These are phyloP conservation scores for Noctua janthe DNA, from an alignment of 2,888 invertebrate genomes.

Conservation along the genomic window DNA sequence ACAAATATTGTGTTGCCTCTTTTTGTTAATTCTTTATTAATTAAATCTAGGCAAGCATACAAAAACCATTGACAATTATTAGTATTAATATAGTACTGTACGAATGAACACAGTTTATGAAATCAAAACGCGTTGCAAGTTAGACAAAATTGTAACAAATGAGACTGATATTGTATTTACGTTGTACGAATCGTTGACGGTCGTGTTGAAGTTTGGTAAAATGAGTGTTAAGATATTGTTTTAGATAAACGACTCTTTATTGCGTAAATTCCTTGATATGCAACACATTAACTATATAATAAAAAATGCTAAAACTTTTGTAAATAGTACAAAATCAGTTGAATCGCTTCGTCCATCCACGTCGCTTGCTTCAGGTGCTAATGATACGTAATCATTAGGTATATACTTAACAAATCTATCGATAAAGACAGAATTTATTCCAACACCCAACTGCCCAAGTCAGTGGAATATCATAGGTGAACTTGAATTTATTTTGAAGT, in stretches of 20 bases:
- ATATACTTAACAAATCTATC: conserved; percentile 47
- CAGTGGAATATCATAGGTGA: conserved; percentile 64
- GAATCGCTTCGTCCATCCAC: conserved; percentile 79
- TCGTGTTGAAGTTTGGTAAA: conserved; percentile 70
- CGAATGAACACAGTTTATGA: conserved; percentile 40
- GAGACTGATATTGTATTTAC: conserved; percentile 87
- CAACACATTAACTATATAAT: conserved; percentile 37
- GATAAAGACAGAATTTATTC: conserved; percentile 60
- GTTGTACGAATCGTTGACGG: conserved; percentile 71
- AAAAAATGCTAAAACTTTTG: conserved; percentile 52
- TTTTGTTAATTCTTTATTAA: conserved; percentile 71
- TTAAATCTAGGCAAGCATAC: conserved; percentile 71
- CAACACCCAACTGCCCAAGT: conserved; percentile 69
- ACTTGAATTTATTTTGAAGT: conserved; percentile 66
- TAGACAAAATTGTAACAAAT: conserved; percentile 77
- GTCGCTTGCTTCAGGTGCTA: conserved; percentile 83
- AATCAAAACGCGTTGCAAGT: conserved; percentile 68
- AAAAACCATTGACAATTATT: conserved; percentile 46
- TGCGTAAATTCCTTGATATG: conserved; percentile 49
- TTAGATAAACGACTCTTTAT: conserved; percentile 48
- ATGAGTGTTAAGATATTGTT: conserved; percentile 63
- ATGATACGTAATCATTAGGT: conserved; percentile 62
- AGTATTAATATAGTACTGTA: conserved; percentile 38
- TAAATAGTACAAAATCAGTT: conserved; percentile 78
- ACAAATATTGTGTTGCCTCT: conserved; percentile 67